phyloP scores from a whole-genome alignment of 2,888 invertebrate genomes.

The Cryptocheilus praepositus region DNA sequence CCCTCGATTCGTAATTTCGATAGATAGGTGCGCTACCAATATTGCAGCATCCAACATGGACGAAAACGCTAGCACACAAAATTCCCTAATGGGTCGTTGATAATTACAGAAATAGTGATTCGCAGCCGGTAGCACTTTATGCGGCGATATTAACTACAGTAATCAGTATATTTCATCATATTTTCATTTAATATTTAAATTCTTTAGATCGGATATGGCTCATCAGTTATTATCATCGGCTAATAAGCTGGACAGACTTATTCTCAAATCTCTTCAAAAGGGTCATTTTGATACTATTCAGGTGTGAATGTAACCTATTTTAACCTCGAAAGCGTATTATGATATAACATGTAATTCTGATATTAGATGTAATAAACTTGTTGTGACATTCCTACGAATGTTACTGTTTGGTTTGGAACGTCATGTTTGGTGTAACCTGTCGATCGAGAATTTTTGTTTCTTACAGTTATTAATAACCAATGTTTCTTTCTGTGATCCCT shows the following conservation, averaged over 20 bases:
- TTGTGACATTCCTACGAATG: not conserved
- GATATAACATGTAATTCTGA: slow-evolving; percentile 43
- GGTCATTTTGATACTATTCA: slow-evolving; percentile 71
- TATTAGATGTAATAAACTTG: not conserved
- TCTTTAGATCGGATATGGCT: slow-evolving; percentile 76
- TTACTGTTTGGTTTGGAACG: not conserved
- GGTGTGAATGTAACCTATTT: slow-evolving; percentile 64
- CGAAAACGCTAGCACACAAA: no score
- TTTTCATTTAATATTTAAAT: slow-evolving; percentile 36
- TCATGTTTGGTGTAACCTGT: not conserved
- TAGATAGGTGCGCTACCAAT: no score
- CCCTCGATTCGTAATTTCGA: no score
- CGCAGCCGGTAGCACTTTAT: slow-evolving; percentile 43
- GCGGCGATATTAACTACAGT: slow-evolving; percentile 14
- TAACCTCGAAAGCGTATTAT: slow-evolving; percentile 61
- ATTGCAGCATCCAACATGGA: no score
- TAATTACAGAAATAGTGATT: slow-evolving; percentile 29
- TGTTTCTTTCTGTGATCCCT: no score
- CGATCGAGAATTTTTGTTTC: no score
- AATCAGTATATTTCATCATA: slow-evolving; percentile 46
- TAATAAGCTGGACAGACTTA: slow-evolving; percentile 77
- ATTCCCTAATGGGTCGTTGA: not conserved
- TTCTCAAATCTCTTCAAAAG: slow-evolving; percentile 71
- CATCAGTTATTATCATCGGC: slow-evolving; percentile 79
- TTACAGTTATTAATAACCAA: no score